Base-by-base conservation (phyloP, 2,113 vertebrate species). In the Forbesichthys papilliferus region DNA sequence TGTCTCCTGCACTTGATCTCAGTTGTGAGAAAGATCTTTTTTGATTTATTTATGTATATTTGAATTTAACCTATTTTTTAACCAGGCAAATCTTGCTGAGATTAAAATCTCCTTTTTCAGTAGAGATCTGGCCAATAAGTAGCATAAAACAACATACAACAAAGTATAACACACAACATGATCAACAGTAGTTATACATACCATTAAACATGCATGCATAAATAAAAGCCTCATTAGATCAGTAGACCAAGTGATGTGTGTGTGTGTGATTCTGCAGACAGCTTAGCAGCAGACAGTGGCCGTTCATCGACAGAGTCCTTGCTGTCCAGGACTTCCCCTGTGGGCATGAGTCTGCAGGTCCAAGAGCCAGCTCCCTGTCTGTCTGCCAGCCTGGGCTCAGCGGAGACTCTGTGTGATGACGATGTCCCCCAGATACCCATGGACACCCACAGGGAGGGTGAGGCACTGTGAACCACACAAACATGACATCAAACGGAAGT, bases 341-440 rank as follows among this genome's bases (percentile, higher is more conserved):
- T 95, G 6, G 97, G 97, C 27, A 97, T 98, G 96, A 96, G 95
- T 72, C 95, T 95, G 67, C 97, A 94, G 80, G 82, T 96, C 27
- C 66, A 93, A 79, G 96, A 96, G 82, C 94, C 91, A 69, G 68
- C 83, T 48, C 93, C 92, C 0, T 84, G 94, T 55, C 93, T 95
- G 0, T 92, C 91, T n/a, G 91, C 89, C 79, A 95, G 92, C 0
- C 82, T 90, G 36, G 93, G 92, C 53, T 94, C 93, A 59, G 90
- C 92, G 0, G 95, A 95, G 68, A 84, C 85, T 0, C 3, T 91
- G 9, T 88, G 87, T 0, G 90, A 85, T 0, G 93, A 94, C 49
- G 93, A 94, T 46, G 90, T 86, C 6, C 89, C 13, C 2, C 93
- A 93, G 0, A 86, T 89, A 62, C 89, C 82, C 8, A 73, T 93